Percentiles rank a stretch among this genome's conserved stretches.
These are phyloP conservation scores for Hemiscyllium ocellatum DNA, from an alignment of 2,113 vertebrate genomes.

Conservation along the genomic window DNA sequence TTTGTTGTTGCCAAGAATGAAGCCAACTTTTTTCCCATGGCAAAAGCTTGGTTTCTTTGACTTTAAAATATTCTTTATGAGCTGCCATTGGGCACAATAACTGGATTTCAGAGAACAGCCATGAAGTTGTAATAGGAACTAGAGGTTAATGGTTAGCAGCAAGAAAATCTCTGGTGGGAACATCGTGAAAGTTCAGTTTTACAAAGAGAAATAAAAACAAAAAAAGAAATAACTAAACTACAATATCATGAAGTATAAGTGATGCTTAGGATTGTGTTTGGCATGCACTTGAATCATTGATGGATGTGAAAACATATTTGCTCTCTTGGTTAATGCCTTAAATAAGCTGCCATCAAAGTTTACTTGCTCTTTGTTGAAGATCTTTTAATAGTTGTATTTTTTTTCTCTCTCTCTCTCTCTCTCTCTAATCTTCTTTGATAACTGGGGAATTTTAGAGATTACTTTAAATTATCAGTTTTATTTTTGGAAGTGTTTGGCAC, in stretches of 20 bases:
- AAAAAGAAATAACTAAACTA: not conserved
- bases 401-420: no score
- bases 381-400: not conserved
- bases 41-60: not conserved
- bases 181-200: not conserved
- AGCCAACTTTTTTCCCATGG: not conserved
- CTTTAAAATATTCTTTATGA: not conserved
- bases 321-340: not conserved
- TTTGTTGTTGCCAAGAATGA: not conserved
- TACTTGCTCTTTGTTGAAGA: not conserved
- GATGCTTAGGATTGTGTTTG: slow-evolving; percentile 1
- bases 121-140: not conserved
- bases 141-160: slow-evolving; percentile 13
- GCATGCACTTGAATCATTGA: not conserved
- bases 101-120: slow-evolving; percentile 1
- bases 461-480: not conserved
- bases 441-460: not conserved
- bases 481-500: not conserved
- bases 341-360: not conserved
- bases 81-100: not conserved
- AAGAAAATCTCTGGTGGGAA: not conserved
- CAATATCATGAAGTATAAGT: slow-evolving; percentile 21
- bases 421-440: not conserved
- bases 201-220: not conserved
- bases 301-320: not conserved